Conservation (phyloP, 2,888 invertebrate genomes). For the Diachrysia chrysitis region DNA sequence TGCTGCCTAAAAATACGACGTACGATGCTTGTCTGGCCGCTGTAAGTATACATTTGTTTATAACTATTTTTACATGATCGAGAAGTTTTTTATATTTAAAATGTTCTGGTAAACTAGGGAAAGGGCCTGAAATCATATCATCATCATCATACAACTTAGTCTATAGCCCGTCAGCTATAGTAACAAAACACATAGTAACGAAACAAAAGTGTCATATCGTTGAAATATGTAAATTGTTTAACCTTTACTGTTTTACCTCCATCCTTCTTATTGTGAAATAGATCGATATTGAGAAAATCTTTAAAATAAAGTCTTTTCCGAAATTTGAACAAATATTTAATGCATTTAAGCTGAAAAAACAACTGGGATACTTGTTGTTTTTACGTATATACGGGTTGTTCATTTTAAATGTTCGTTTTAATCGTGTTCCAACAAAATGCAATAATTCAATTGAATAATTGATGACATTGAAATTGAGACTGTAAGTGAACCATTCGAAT, state of each 20-base stretch:
- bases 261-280: neutral
- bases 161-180: too few species aligned
- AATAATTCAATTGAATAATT: too few species aligned
- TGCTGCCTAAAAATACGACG: conserved; percentile 90
- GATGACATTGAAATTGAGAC: too few species aligned
- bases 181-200: too few species aligned
- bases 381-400: too few species aligned
- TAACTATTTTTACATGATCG: neutral
- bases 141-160: too few species aligned
- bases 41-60: conserved; percentile 73
- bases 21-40: conserved; percentile 87
- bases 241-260: neutral
- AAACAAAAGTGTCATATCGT: neutral
- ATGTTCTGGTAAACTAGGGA: neutral
- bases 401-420: too few species aligned
- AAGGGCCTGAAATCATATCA: too few species aligned
- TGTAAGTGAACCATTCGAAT: too few species aligned
- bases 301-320: neutral
- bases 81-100: neutral
- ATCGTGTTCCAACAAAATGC: too few species aligned
- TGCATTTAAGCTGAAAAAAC: neutral
- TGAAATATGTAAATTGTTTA: neutral
- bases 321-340: neutral
- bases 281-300: too few species aligned
- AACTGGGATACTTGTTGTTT: too few species aligned